These are phyloP conservation scores for Styela clava DNA, from an alignment of 23 tunicate genomes.

Conservation along the genomic window DNA sequence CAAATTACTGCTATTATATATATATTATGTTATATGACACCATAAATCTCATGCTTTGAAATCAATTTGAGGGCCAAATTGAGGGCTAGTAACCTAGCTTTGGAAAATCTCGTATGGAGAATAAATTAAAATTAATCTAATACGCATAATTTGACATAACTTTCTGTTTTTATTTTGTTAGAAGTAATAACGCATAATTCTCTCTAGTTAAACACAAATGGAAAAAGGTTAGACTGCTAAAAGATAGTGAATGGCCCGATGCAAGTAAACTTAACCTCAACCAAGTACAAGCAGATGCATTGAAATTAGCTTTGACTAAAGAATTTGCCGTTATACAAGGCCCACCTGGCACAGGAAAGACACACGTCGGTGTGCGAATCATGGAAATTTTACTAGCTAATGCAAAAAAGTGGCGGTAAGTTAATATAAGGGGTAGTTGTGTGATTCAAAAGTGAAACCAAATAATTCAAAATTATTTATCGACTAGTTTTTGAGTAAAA, in stretches of 20 bases:
- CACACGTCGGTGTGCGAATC: conserved; percentile 61
- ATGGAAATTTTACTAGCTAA: conserved; percentile 58
- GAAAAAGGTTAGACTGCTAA: conserved; percentile 12
- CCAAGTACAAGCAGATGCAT: conserved; percentile 46
- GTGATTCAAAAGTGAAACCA: no score
- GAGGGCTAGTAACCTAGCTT: no score
- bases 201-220: neutral
- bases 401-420: no score
- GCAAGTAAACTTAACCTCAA: conserved; percentile 38
- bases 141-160: neutral
- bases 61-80: no score
- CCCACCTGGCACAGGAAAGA: conserved; percentile 95
- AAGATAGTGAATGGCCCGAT: conserved; percentile 39
- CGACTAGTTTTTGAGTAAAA: neutral
- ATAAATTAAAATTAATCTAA: neutral
- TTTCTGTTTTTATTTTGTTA: neutral
- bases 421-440: no score
- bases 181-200: no score
- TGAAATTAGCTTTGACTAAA: conserved; percentile 54
- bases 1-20: no score
- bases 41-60: no score
- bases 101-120: no score
- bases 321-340: conserved; percentile 84
- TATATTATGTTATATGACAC: no score
- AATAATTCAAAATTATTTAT: neutral